Evolutionary conservation across 2,888 invertebrate species (phyloP), one percentile per base, ranked within the genome.

Genomic region (Limnephilus lunatus): DNA sequence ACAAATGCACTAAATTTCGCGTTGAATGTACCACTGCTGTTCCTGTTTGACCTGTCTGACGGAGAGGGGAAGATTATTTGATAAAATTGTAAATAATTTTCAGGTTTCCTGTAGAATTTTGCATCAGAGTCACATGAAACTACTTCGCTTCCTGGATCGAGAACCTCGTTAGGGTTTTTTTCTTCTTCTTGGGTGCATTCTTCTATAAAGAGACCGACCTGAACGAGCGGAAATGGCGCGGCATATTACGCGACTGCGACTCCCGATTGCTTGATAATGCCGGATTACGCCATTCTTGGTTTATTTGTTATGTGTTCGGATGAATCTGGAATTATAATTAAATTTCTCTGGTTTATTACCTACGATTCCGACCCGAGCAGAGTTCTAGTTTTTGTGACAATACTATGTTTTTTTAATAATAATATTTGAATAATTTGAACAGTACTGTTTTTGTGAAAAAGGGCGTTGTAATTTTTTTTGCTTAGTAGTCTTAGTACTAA

Each of bases 161-260:
- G 88, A 89, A 89, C 19, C 80, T 89, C 68, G 80, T 89, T 35
- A 89, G n/a, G 88, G 32, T 80, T 80, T 86, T 86, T 86, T 86
- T 85, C 44, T 31, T 30, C 15, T n/a, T 35, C 81, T 48, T 48
- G 48, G 68, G 35, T 32, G 32, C 88, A 80, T 44, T 44, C 44
- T 35, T 68, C 11, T n/a, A 25, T 11, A 81, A 89, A 35, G 30
- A 89, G 86, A 80, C 68, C 80, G 32, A 80, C 15, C 68, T 19
- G 81, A 9, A 81, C 31, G n/a, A 68, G 81, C 81, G 88, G 88
- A 89, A 89, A 80, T 80, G 32, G 88, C 39, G 88, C 80, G 88
- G 80, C 88, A 31, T 53, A 53, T 80, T 82, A 32, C 31, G 82
- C 39, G 85, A 68, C 85, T 39, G n/a, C 85, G 25, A 19, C n/a